Evolutionary conservation across 2,113 vertebrate species (phyloP).

Genomic region (Cyphomyrus discorhynchus): DNA sequence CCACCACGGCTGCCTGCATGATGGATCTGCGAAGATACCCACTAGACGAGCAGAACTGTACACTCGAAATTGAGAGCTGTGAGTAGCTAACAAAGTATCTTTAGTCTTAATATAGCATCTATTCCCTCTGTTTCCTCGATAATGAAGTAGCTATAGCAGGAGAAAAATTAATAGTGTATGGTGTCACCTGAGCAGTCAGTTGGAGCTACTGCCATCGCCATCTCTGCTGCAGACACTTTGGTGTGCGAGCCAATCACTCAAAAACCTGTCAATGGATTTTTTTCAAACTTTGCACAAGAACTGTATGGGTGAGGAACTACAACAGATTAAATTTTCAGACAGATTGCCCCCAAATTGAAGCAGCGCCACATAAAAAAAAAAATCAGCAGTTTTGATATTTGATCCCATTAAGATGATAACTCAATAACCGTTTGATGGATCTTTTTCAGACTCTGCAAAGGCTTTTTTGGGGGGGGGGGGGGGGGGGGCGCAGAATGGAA

Average conservation of each 20-base stretch:
- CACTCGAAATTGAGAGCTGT: neutral
- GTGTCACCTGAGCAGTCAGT: neutral
- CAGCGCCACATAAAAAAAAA: neutral
- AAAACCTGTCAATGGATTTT: neutral
- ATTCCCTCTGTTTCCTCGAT: neutral
- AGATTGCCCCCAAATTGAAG: neutral
- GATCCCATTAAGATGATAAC: neutral
- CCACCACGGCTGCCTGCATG: neutral
- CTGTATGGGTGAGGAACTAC: neutral
- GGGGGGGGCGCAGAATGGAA: neutral
- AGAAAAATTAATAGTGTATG: neutral
- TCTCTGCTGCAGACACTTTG: neutral
- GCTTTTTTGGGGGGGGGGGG: neutral
- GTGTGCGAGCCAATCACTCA: neutral
- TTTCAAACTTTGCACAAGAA: neutral
- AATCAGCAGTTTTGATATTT: neutral
- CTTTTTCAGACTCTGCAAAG: neutral
- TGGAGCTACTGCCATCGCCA: neutral
- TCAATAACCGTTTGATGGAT: neutral
- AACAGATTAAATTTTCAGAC: neutral
- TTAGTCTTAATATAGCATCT: neutral
- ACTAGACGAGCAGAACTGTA: neutral
- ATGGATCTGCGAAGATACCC: neutral
- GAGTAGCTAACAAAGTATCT: slow-evolving; percentile 10
- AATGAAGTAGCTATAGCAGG: neutral